Evolutionary conservation across 1,140 invertebrate species (phyloP).

Genomic region (Polypedilum pembai): DNA sequence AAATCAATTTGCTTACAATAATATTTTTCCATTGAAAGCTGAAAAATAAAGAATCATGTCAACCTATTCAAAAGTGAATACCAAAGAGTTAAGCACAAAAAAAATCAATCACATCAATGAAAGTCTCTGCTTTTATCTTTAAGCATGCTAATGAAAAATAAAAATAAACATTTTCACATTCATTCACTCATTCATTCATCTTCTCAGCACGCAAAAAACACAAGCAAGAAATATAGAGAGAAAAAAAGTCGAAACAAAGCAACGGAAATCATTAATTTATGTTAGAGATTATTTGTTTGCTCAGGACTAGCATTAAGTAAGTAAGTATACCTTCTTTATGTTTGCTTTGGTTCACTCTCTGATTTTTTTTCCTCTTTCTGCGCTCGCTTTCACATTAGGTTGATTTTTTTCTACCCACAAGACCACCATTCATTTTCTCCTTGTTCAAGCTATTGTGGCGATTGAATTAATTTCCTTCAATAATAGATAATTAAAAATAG

Average conservation of each 20-base stretch:
- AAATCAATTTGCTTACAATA: too few species aligned
- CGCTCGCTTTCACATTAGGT: background rate
- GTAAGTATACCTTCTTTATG: background rate
- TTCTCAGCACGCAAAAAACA: background rate
- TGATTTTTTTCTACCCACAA: background rate
- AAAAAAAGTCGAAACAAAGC: constrained; percentile 20
- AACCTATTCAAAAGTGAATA: constrained; percentile 37
- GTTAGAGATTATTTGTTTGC: constrained; percentile 26
- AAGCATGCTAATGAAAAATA: background rate
- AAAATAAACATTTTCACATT: constrained; percentile 19
- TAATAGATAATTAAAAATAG: constrained; percentile 29
- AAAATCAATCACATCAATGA: constrained; percentile 46
- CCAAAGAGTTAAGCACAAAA: constrained; percentile 42
- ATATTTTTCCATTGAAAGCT: too few species aligned
- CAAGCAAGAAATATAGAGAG: background rate
- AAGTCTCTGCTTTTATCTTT: too few species aligned
- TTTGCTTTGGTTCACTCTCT: background rate
- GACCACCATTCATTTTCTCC: background rate
- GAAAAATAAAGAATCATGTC: constrained; percentile 37
- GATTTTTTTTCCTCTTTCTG: constrained; percentile 22
- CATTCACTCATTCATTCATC: constrained; percentile 12
- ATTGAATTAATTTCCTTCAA: constrained; percentile 28
- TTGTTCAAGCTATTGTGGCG: background rate
- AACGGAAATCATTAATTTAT: constrained; percentile 27
- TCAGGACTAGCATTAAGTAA: background rate